Base-by-base conservation (phyloP, 2,113 vertebrate species). In the Calyptomena viridis region DNA sequence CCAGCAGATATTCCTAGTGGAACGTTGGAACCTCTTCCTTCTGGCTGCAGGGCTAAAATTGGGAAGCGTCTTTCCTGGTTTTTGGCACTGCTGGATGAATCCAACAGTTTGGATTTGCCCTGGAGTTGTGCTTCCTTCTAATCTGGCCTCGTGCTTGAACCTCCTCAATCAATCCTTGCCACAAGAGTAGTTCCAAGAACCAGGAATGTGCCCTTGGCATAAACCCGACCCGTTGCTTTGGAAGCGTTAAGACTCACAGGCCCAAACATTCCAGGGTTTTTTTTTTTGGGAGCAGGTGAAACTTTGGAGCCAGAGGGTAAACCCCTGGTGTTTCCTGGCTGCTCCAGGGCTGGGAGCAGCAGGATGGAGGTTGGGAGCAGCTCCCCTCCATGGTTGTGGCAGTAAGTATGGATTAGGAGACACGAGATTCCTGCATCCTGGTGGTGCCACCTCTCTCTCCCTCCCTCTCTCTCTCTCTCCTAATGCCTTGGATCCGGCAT, bases 171-270 rank as follows among this genome's bases (percentile, higher is more conserved):
- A 74, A 77, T 89, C 94, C 89, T 82, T 56, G 89, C 89, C 95
- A 85, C 16, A 59, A 96, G 95, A 93, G 95, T 97, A 97, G 96
- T 96, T 94, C 97, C 98, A 97, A 96, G 94, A 97, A 97, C 96
- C 96, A 93, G 96, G 97, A 97, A 97, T 68, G 97, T 92, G 95
- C 94, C 81, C 12, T 63, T 94, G 97, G 95, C 80, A 40, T n/a
- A 87, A 96, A 91, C 9, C 85, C 22, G 62, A 86, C 11, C 16
- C 7, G 88, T 92, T 71, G 97, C 84, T 85, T 86, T 18, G 84
- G 88, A 71, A 83, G 84, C 15, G 87, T 96, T 8, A 96, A 97
- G 97, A 96, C 94, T 89, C 73, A 90, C 93, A 94, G 97, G 97
- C 96, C 96, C 97, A 79, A 91, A 94, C 2, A 11, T 59, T 68